Conservation (phyloP, 2,797 vertebrate genomes). For the Channa striata region DNA sequence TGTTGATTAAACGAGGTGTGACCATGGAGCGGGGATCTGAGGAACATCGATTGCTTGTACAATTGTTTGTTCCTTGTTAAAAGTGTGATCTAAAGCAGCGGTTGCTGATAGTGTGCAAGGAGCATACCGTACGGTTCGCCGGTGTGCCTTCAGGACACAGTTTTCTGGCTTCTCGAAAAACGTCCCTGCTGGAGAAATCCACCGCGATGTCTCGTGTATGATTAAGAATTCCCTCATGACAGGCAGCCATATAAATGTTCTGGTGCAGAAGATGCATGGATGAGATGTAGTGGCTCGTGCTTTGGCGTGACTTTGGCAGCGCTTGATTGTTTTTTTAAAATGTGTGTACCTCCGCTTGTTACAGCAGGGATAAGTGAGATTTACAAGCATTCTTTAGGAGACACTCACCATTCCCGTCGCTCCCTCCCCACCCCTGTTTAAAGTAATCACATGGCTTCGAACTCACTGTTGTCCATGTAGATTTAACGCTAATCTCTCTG, state of each 20-base stretch:
- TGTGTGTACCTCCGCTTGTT: constrained; percentile 62
- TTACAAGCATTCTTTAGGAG: constrained; percentile 57
- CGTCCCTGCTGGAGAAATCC: constrained; percentile 39
- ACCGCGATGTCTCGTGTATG: not conserved
- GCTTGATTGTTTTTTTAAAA: constrained; percentile 59
- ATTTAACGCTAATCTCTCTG: constrained; percentile 73
- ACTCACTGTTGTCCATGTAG: constrained; percentile 67
- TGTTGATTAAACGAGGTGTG: constrained; percentile 85
- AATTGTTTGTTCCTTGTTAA: constrained; percentile 84
- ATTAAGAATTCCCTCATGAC: constrained; percentile 29
- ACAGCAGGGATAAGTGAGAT: constrained; percentile 60
- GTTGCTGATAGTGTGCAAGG: constrained; percentile 58
- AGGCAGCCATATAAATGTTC: constrained; percentile 8
- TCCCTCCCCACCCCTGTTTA: constrained; percentile 46
- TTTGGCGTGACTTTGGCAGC: constrained; percentile 34
- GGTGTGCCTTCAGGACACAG: constrained; percentile 31
- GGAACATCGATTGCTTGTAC: constrained; percentile 81
- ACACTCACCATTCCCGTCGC: not conserved
- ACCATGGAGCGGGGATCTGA: constrained; percentile 78
- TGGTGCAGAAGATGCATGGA: not conserved
- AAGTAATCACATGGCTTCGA: constrained; percentile 70
- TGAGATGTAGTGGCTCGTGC: constrained; percentile 7
- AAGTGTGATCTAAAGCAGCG: constrained; percentile 79
- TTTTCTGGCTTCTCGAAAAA: constrained; percentile 27
- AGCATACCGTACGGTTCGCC: constrained; percentile 45